Evolutionary conservation across 2,113 vertebrate genomes (phyloP).

Genomic region (Oreochromis tanganicae): DNA sequence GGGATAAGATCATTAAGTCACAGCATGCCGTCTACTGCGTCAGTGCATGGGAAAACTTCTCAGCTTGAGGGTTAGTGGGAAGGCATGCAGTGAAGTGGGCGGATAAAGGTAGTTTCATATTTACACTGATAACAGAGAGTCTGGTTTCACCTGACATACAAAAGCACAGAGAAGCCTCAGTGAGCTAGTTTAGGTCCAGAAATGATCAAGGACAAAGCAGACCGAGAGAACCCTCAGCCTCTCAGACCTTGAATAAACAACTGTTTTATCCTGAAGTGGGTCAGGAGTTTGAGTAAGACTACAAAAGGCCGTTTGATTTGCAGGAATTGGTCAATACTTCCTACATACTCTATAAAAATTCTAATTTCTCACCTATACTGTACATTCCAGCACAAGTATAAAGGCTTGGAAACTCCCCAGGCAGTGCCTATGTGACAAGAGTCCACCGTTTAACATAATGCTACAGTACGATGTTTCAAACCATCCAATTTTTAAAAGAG

Average conservation of each 20-base stretch:
- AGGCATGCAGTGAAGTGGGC: neutral
- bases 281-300: slow-evolving; percentile 19
- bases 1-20: neutral
- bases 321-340: slow-evolving; percentile 9
- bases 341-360: neutral
- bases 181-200: slow-evolving; percentile 11
- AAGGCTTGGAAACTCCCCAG: neutral
- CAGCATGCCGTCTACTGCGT: slow-evolving; percentile 9
- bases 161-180: slow-evolving; percentile 18
- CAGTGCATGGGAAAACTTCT: slow-evolving; percentile 11
- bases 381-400: slow-evolving; percentile 11
- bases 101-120: slow-evolving; percentile 33
- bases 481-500: neutral
- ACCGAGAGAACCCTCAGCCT: neutral
- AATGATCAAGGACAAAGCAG: slow-evolving; percentile 21
- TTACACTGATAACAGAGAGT: slow-evolving; percentile 2
- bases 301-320: neutral
- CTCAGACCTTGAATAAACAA: neutral
- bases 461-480: neutral
- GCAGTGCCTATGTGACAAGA: neutral
- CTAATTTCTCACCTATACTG: neutral
- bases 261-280: neutral
- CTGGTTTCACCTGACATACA: slow-evolving; percentile 1
- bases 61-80: neutral
- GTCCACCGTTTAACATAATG: neutral